Conservation (phyloP, 2,797 vertebrate species). For the Delichon dasypus region DNA sequence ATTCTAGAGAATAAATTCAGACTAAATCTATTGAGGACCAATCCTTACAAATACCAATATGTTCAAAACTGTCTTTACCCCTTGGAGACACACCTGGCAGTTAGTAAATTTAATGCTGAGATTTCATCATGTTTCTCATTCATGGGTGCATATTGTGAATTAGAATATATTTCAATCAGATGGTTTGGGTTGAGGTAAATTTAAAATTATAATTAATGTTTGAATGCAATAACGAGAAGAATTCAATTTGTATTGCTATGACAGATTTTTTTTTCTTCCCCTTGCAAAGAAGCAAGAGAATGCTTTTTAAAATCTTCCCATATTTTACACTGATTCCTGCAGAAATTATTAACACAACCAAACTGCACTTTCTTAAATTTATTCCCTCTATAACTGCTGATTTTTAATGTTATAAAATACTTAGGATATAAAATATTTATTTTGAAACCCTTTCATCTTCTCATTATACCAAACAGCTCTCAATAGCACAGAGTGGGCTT, state of each 20-base stretch:
- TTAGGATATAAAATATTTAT: not conserved
- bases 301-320: not conserved
- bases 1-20: not conserved
- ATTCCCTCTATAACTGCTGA: not conserved
- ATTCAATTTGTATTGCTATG: not conserved
- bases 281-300: not conserved
- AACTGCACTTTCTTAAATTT: not conserved
- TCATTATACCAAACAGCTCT: not conserved
- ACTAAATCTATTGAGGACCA: not conserved
- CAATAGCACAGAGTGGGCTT: not conserved
- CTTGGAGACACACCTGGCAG: not conserved
- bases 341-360: not conserved
- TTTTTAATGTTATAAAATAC: not conserved
- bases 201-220: not conserved
- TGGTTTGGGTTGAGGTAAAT: not conserved
- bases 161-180: not conserved
- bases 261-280: not conserved
- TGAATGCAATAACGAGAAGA: not conserved
- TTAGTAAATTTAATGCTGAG: not conserved
- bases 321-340: not conserved
- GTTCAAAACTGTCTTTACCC: not conserved
- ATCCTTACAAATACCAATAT: rapidly evolving
- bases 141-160: rapidly evolving
- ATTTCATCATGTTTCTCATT: not conserved
- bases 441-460: not conserved